These are phyloP conservation scores for Meloidogyne hapla DNA, from an alignment of 1,140 invertebrate genomes.

Conservation along the genomic window DNA sequence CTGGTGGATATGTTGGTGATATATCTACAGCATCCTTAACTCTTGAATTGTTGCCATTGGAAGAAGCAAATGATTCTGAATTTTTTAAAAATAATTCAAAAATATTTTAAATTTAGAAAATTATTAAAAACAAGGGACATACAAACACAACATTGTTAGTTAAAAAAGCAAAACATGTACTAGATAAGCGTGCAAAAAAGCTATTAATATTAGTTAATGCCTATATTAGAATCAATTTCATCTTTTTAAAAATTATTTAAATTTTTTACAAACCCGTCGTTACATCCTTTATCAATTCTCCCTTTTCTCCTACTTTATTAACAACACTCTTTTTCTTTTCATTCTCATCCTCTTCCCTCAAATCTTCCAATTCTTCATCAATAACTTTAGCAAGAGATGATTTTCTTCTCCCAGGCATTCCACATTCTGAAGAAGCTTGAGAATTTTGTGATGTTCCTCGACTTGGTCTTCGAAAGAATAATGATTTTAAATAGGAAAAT, in stretches of 20 bases:
- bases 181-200: conserved; percentile 17
- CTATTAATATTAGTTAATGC: too few species aligned
- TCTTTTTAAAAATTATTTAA: not conserved
- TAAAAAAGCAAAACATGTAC: conserved; percentile 7
- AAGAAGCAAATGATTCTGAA: conserved; percentile 3
- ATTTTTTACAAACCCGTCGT: not conserved
- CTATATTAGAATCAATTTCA: too few species aligned
- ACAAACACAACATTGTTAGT: conserved; percentile 4
- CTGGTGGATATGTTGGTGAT: not conserved
- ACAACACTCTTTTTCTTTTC: not conserved
- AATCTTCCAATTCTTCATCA: conserved; percentile 5
- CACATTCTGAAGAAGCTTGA: conserved; percentile 10
- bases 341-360: not conserved
- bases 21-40: not conserved
- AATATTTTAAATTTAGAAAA: not conserved
- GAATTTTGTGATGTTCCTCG: conserved; percentile 1
- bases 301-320: not conserved
- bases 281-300: not conserved
- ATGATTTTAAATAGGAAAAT: conserved; percentile 17
- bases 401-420: not conserved
- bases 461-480: conserved; percentile 15
- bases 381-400: conserved; percentile 10
- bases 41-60: not conserved
- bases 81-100: not conserved
- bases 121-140: not conserved